Evolutionary conservation across 2,113 vertebrate genomes (phyloP).

Genomic region (Prionailurus bengalensis): DNA sequence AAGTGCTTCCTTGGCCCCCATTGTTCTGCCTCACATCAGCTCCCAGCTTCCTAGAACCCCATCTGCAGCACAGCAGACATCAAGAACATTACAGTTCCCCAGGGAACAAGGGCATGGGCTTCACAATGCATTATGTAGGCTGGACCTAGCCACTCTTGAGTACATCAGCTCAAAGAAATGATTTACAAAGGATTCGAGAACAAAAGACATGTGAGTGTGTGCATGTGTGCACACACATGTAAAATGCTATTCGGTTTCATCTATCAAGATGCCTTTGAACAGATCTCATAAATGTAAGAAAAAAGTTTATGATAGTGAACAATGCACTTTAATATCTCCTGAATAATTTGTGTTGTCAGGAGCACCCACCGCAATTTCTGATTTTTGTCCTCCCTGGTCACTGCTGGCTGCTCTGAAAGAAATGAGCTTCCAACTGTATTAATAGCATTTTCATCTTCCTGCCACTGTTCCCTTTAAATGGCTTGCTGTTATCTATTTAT

Average conservation of each 20-base stretch:
- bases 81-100: not conserved
- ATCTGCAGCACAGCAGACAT: not conserved
- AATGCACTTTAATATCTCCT: conserved; percentile 70
- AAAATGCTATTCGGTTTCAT: conserved; percentile 64
- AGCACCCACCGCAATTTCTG: conserved; percentile 42
- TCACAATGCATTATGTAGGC: not conserved
- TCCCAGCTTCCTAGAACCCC: not conserved
- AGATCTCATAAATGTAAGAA: conserved; percentile 77
- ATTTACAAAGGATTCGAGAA: conserved; percentile 35
- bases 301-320: conserved; percentile 66
- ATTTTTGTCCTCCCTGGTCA: not conserved
- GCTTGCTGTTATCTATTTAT: conserved; percentile 45
- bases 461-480: conserved; percentile 31
- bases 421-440: conserved; percentile 66
- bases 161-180: not conserved
- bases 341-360: conserved; percentile 71
- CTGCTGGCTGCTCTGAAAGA: conserved; percentile 63
- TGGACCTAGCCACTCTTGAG: not conserved
- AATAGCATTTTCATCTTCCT: conserved; percentile 74
- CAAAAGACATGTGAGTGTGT: not conserved
- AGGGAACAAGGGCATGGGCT: not conserved
- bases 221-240: not conserved
- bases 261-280: conserved; percentile 73
- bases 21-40: not conserved
- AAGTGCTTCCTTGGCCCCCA: not conserved